phyloP scores from a whole-genome alignment of 2,113 vertebrate genomes.

The Eulemur rufifrons region DNA sequence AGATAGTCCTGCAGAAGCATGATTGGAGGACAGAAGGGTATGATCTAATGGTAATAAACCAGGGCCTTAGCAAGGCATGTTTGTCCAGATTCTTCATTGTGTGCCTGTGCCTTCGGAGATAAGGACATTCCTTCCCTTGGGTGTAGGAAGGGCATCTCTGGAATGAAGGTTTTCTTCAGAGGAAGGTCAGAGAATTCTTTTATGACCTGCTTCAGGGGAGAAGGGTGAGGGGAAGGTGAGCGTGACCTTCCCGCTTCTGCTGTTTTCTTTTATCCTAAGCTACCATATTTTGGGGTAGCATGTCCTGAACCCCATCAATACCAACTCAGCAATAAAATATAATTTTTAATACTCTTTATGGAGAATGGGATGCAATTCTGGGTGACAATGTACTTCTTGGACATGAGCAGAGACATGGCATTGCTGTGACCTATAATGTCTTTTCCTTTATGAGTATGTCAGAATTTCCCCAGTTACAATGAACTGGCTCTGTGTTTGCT shows the following conservation, averaged over 20 bases:
- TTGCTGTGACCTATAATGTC: not conserved
- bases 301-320: not conserved
- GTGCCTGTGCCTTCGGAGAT: not conserved
- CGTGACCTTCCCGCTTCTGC: not conserved
- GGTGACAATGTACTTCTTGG: not conserved
- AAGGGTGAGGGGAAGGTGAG: not conserved
- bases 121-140: not conserved
- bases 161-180: not conserved
- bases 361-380: not conserved
- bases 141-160: not conserved
- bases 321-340: not conserved
- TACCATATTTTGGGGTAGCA: not conserved
- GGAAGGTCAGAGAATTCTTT: not conserved
- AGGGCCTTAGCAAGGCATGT: not conserved
- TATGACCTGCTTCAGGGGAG: not conserved
- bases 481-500: not conserved
- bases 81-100: not conserved
- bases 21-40: not conserved
- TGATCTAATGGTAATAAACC: not conserved
- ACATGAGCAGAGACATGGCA: not conserved
- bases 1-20: not conserved
- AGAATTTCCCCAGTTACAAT: not conserved
- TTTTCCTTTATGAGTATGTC: not conserved
- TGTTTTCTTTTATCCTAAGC: not conserved
- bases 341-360: not conserved